Evolutionary conservation across 2,888 invertebrate genomes (phyloP).

Genomic region (Catocala fraxini): DNA sequence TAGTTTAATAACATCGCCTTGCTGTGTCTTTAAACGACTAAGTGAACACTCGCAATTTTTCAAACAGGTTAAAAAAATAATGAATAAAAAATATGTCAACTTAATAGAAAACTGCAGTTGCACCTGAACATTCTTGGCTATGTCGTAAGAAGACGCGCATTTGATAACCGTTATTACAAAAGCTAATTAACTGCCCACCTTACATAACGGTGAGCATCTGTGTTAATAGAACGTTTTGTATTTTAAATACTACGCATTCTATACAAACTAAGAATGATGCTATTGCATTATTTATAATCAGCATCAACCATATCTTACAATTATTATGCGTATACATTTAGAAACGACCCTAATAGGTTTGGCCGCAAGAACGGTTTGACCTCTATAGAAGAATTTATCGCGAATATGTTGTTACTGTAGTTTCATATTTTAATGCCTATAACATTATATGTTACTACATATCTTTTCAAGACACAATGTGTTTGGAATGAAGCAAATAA

Average conservation of each 20-base stretch:
- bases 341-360: constrained; percentile 27
- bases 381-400: constrained; percentile 25
- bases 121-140: constrained; percentile 36
- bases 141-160: constrained; percentile 55
- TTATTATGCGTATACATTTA: constrained; percentile 15
- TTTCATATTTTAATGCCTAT: constrained; percentile 27
- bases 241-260: constrained; percentile 54
- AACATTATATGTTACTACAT: neutral
- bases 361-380: constrained; percentile 31
- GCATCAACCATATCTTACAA: constrained; percentile 23
- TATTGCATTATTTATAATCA: constrained; percentile 31
- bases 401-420: constrained; percentile 23
- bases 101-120: constrained; percentile 33
- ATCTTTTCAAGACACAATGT: constrained; percentile 6
- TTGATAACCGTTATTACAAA: constrained; percentile 64
- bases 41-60: neutral
- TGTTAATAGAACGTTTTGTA: constrained; percentile 77
- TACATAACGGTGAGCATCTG: constrained; percentile 81
- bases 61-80: neutral
- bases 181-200: constrained; percentile 69
- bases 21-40: neutral
- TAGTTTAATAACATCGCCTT: neutral
- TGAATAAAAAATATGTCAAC: constrained; percentile 9
- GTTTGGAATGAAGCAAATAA: neutral
- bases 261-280: constrained; percentile 40